Percentiles rank a stretch among this genome's conserved stretches.
Conservation (phyloP, 2,797 vertebrate species). For the Vespertilio murinus region DNA sequence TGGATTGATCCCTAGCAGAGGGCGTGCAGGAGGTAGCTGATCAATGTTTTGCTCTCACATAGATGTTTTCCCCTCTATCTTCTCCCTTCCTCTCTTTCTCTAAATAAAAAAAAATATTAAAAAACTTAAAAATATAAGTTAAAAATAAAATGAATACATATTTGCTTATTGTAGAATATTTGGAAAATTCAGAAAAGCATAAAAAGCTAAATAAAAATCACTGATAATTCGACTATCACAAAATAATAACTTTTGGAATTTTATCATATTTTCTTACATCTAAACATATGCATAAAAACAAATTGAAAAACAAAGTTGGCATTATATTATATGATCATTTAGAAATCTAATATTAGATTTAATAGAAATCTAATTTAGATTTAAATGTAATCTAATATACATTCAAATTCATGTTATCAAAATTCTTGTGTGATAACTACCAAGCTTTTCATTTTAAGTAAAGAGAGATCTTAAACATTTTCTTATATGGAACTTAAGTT, state of each 20-base stretch:
- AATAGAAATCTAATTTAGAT: too few relatives aligned
- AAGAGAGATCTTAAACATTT: slow-evolving; percentile 20
- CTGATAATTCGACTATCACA: background rate
- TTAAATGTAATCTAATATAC: too few relatives aligned
- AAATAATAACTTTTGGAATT: slow-evolving; percentile 14
- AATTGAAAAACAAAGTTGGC: slow-evolving; percentile 9
- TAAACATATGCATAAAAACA: background rate
- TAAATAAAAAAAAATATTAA: background rate
- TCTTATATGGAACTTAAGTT: slow-evolving; percentile 67
- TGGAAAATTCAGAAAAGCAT: slow-evolving; percentile 48
- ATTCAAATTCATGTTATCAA: slow-evolving; percentile 74
- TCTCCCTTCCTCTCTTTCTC: background rate
- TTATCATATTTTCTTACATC: slow-evolving; percentile 35
- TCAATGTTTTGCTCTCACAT: background rate
- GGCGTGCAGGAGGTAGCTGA: background rate
- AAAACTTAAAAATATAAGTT: background rate
- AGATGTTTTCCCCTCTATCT: background rate
- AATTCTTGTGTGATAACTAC: slow-evolving; percentile 58
- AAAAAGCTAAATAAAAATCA: background rate
- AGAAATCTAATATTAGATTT: too few relatives aligned
- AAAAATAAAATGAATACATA: slow-evolving; percentile 1
- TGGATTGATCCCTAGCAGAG: background rate
- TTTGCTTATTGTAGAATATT: slow-evolving; percentile 26
- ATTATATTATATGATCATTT: background rate
- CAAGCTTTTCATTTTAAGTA: slow-evolving; percentile 58